phyloP scores from a whole-genome alignment of 2,888 invertebrate species.

The Mycogona germanica region DNA sequence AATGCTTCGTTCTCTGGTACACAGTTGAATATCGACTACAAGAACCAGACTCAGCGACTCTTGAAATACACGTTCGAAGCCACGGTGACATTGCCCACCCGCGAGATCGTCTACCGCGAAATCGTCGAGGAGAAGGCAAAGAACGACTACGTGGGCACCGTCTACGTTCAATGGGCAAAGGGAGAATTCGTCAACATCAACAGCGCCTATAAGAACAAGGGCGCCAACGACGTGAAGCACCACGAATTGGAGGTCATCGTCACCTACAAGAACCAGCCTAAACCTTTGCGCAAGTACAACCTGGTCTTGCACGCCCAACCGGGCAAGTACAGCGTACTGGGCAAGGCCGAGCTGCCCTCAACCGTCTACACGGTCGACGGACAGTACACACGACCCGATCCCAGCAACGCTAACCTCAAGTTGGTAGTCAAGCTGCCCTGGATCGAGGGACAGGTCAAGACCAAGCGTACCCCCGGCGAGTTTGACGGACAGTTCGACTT shows the following conservation, averaged over 20 bases:
- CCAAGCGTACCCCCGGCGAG: conserved; percentile 3
- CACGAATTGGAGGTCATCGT: conserved; percentile 1
- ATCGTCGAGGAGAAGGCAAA: not conserved
- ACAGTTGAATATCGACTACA: conserved; percentile 6
- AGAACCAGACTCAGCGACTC: conserved; percentile 8
- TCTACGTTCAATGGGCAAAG: conserved; percentile 13
- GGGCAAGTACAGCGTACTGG: not conserved
- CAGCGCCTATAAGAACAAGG: conserved; percentile 4
- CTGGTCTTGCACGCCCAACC: not conserved
- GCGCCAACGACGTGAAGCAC: not conserved
- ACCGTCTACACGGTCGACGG: conserved; percentile 6
- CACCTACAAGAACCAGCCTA: not conserved
- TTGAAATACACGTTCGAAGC: conserved; percentile 10
- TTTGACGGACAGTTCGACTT: conserved; percentile 8
- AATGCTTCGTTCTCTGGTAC: no score
- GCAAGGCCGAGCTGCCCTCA: conserved; percentile 4
- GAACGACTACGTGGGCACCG: conserved; percentile 1
- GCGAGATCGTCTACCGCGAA: conserved; percentile 8
- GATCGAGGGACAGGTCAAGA: conserved; percentile 9
- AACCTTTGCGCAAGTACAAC: conserved; percentile 13
- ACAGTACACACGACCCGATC: not conserved
- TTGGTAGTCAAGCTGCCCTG: conserved; percentile 5
- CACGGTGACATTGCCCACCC: not conserved
- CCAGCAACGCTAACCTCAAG: not conserved
- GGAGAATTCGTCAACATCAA: conserved; percentile 5